Percentiles rank a stretch among this genome's conserved stretches.
Evolutionary conservation across 2,113 vertebrate genomes (phyloP).

Genomic region (Tamias sibiricus): DNA sequence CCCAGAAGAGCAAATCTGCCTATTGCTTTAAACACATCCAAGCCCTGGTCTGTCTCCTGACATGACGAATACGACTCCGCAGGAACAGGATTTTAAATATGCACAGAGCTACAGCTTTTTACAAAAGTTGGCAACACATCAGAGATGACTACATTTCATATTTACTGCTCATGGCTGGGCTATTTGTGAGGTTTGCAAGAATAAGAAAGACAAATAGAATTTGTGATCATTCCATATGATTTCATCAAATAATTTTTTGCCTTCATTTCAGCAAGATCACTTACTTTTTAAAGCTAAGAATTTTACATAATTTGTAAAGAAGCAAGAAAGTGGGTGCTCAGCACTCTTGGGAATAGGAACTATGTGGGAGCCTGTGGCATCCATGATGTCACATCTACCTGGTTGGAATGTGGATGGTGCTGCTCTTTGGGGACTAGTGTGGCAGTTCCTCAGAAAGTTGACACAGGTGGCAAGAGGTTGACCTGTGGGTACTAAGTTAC

Average conservation of each 20-base stretch:
- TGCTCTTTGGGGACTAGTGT: not conserved
- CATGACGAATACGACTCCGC: not conserved
- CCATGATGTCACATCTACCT: not conserved
- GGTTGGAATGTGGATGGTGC: not conserved
- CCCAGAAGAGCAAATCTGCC: too few species aligned
- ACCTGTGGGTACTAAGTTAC: not conserved
- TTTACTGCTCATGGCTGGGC: not conserved
- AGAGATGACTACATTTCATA: not conserved
- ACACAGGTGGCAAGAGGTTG: not conserved
- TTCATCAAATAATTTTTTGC: not conserved
- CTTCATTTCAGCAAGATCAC: conserved; percentile 1
- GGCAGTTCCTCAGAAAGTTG: not conserved
- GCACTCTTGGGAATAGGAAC: not conserved
- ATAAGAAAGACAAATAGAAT: not conserved
- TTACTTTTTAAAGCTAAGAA: not conserved
- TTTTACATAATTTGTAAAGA: not conserved
- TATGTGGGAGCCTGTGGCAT: not conserved
- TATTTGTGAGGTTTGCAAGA: not conserved
- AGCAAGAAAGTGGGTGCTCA: not conserved
- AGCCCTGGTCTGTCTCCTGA: not conserved
- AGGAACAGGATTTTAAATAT: not conserved
- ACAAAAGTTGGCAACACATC: not conserved
- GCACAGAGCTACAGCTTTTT: not conserved
- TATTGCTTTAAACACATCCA: not conserved
- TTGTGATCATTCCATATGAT: not conserved